These are phyloP conservation scores for Hexactinellida sp. DNA, from an alignment of 37 sponge, comb jelly and placozoan genomes.

Conservation along the genomic window DNA sequence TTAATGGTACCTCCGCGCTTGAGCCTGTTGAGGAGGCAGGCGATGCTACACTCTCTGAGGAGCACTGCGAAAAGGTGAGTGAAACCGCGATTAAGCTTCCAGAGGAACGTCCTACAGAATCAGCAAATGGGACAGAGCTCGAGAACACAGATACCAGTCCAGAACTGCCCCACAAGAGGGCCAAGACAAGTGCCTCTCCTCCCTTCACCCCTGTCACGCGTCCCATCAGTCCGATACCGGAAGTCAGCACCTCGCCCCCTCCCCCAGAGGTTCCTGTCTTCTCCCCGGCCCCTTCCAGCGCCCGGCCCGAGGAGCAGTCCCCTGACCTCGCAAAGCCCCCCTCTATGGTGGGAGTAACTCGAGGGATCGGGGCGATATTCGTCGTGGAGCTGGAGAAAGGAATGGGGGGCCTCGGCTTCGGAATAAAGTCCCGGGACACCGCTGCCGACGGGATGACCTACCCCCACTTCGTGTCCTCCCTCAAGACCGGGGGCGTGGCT, in stretches of 20 bases:
- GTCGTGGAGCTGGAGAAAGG: neutral
- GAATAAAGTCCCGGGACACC: neutral
- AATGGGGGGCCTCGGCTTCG: neutral
- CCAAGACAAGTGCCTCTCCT: neutral
- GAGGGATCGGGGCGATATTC: neutral
- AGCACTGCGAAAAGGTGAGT: neutral
- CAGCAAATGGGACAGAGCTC: neutral
- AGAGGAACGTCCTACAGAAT: neutral
- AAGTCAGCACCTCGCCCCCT: neutral
- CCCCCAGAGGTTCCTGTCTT: neutral
- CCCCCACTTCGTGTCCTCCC: neutral
- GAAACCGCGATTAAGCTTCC: slow-evolving; percentile 1
- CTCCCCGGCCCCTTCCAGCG: neutral
- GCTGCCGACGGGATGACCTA: neutral
- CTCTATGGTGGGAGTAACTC: slow-evolving; percentile 3
- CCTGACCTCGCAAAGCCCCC: neutral
- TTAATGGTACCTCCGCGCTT: neutral
- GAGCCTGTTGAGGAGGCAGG: neutral
- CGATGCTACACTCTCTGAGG: neutral
- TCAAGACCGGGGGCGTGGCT: neutral
- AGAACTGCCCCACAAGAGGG: neutral
- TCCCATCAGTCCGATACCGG: neutral
- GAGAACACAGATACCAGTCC: neutral
- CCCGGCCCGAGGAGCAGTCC: neutral
- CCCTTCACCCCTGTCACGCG: neutral